phyloP scores from a whole-genome alignment of 2,797 vertebrate genomes.

The Miichthys miiuy region DNA sequence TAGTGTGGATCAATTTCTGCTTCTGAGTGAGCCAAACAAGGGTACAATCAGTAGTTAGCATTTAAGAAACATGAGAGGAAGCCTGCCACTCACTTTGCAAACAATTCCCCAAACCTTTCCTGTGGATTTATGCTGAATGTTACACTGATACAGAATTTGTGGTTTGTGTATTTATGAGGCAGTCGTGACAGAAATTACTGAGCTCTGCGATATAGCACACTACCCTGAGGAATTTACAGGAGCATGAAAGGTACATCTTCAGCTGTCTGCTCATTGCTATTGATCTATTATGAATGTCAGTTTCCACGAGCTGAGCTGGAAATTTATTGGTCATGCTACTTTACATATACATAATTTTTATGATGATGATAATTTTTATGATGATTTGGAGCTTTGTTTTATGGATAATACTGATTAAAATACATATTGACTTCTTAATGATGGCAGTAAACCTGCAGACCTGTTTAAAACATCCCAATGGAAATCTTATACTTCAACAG shows the following conservation, averaged over 20 bases:
- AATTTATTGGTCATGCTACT: conserved; percentile 18
- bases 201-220: conserved; percentile 65
- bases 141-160: conserved; percentile 57
- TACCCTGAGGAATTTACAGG: conserved; percentile 66
- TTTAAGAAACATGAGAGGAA: conserved; percentile 32
- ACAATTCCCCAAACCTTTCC: conserved; percentile 31
- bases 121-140: conserved; percentile 41
- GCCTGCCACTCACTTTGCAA: conserved; percentile 17
- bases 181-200: conserved; percentile 58
- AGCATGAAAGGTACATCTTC: conserved; percentile 71
- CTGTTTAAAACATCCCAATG: background rate
- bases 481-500: background rate
- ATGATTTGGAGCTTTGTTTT: background rate
- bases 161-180: conserved; percentile 70
- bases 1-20: conserved; percentile 27
- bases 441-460: background rate
- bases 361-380: background rate
- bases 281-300: conserved; percentile 77
- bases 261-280: conserved; percentile 58
- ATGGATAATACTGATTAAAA: background rate
- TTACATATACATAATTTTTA: conserved; percentile 7
- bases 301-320: conserved; percentile 40
- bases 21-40: conserved; percentile 4
- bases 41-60: conserved; percentile 16
- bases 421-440: background rate